Percentiles rank a stretch among this genome's conserved stretches.
Conservation (phyloP, 2,888 invertebrate species). For the Dryococelus australis region DNA sequence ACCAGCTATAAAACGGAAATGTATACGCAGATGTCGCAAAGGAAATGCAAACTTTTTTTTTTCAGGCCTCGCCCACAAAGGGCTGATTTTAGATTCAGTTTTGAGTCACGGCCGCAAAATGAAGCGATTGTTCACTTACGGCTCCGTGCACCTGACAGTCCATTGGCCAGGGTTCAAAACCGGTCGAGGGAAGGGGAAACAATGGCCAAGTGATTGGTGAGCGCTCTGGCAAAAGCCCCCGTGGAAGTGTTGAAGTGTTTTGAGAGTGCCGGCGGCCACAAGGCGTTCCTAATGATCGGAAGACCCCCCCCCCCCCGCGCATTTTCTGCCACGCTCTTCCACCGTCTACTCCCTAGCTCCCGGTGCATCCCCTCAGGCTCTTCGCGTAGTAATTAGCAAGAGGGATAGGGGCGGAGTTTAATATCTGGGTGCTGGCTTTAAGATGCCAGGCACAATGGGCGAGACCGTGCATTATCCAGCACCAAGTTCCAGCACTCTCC, state of each 20-base stretch:
- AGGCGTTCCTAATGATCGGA: constrained; percentile 16
- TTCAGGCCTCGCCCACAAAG: background rate
- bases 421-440: background rate
- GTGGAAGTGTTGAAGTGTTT: constrained; percentile 1
- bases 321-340: background rate
- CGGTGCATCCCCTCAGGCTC: background rate
- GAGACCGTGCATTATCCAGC: background rate
- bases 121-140: background rate
- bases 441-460: background rate
- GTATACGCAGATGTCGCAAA: background rate
- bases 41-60: background rate
- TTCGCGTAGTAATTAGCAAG: background rate
- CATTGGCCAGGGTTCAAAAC: constrained; percentile 1
- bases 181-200: background rate
- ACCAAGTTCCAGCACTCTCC: background rate
- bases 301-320: background rate
- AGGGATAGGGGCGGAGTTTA: background rate
- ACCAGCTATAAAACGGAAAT: no score
- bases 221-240: background rate
- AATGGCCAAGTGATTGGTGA: constrained; percentile 10
- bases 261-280: constrained; percentile 10
- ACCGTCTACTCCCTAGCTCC: background rate
- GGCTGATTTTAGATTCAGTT: background rate
- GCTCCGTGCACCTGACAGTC: background rate
- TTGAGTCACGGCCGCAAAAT: background rate